These are phyloP conservation scores for Autographa gamma DNA, from an alignment of 2,888 invertebrate species.

Conservation along the genomic window DNA sequence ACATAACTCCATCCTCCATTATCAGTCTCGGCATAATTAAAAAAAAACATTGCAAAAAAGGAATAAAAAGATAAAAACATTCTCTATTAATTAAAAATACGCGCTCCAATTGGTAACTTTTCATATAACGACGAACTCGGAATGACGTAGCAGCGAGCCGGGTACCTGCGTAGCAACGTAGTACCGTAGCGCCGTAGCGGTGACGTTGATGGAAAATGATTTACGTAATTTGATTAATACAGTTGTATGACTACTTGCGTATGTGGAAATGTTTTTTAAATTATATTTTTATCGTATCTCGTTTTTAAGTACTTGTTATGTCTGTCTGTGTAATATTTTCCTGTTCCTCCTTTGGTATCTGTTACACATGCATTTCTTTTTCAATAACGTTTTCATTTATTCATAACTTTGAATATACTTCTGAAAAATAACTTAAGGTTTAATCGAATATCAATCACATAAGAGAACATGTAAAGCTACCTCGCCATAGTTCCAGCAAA, in stretches of 20 bases:
- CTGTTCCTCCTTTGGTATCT: no score
- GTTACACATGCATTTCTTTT: no score
- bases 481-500: neutral
- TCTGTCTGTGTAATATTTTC: no score
- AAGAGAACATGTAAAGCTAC: no score
- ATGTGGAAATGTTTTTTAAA: constrained; percentile 3
- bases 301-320: neutral
- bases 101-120: constrained; percentile 60
- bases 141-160: constrained; percentile 24
- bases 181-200: constrained; percentile 25
- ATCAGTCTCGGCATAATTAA: constrained; percentile 15
- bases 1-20: neutral
- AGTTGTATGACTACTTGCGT: constrained; percentile 1
- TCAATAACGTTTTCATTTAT: no score
- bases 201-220: constrained; percentile 47
- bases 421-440: no score
- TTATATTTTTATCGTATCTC: neutral
- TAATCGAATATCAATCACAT: no score
- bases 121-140: constrained; percentile 42
- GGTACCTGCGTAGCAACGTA: constrained; percentile 26
- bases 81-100: constrained; percentile 58
- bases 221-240: constrained; percentile 43
- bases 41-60: constrained; percentile 23
- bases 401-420: no score
- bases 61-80: constrained; percentile 41